A percentile compares a stretch with the other conserved stretches of the same genome.
phyloP scores from a whole-genome alignment of 2,113 vertebrate genomes.

The cat (Felis catus) region DNA sequence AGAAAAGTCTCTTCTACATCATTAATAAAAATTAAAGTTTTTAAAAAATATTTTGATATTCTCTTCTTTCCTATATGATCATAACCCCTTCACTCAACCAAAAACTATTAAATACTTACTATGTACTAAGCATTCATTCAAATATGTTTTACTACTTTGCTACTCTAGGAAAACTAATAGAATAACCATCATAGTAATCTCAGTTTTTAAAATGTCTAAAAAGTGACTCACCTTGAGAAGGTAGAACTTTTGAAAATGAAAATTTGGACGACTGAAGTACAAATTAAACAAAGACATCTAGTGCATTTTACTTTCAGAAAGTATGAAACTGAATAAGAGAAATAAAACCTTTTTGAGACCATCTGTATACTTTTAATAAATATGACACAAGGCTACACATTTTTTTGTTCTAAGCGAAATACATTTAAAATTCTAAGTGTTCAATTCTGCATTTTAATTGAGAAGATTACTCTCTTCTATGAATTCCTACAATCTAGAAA shows the following conservation, averaged over 20 bases:
- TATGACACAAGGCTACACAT: not conserved
- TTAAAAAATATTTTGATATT: not conserved
- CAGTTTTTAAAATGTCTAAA: not conserved
- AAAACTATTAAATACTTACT: not conserved
- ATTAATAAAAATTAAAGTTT: not conserved
- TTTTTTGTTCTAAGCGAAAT: conserved; percentile 19
- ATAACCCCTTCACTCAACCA: not conserved
- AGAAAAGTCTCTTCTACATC: not conserved
- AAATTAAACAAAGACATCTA: not conserved
- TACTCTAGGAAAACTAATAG: not conserved
- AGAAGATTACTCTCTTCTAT: not conserved
- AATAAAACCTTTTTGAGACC: not conserved
- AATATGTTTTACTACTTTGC: not conserved
- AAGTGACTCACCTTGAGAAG: not conserved
- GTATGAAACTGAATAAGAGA: not conserved
- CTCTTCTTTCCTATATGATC: not conserved
- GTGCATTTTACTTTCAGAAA: not conserved
- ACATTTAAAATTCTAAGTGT: not conserved
- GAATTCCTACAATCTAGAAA: not conserved
- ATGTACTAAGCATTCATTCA: not conserved
- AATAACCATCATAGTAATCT: not conserved
- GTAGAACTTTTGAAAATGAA: not conserved
- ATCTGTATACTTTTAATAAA: not conserved
- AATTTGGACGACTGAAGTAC: not conserved
- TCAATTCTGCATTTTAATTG: not conserved